These are phyloP conservation scores for Carollia perspicillata DNA, from an alignment of 2,113 vertebrate genomes.

Conservation along the genomic window DNA sequence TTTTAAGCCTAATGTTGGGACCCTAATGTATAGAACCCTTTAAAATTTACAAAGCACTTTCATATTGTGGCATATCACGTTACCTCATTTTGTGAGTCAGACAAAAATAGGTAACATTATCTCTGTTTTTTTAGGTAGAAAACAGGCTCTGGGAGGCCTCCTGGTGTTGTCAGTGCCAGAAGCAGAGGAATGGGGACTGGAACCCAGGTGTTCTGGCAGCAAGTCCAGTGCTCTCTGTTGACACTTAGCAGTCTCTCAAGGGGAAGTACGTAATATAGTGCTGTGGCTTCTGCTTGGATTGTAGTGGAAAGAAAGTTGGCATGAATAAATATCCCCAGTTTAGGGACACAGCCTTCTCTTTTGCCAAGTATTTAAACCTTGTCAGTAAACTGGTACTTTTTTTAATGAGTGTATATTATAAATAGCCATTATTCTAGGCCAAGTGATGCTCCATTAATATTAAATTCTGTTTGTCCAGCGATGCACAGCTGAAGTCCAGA, in stretches of 20 bases:
- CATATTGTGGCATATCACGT: constrained; percentile 11
- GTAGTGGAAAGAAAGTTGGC: constrained; percentile 3
- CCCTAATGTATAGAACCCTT: neutral
- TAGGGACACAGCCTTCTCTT: constrained; percentile 1
- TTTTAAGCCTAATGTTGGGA: neutral
- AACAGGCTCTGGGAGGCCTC: constrained; percentile 6
- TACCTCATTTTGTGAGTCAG: constrained; percentile 52
- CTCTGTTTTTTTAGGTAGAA: constrained; percentile 38
- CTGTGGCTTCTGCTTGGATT: neutral
- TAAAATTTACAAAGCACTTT: constrained; percentile 21
- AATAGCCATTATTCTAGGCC: constrained; percentile 38
- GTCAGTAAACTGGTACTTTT: constrained; percentile 15
- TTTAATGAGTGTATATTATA: constrained; percentile 21
- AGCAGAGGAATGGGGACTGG: neutral
- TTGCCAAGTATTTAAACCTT: constrained; percentile 3
- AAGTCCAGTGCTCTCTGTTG: neutral
- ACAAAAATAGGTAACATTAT: constrained; percentile 62
- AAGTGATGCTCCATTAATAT: constrained; percentile 12
- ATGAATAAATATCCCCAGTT: neutral
- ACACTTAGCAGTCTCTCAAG: neutral
- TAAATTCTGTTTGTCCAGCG: constrained; percentile 25
- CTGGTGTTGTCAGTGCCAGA: neutral
- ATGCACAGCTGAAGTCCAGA: constrained; percentile 7
- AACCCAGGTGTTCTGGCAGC: constrained; percentile 38
- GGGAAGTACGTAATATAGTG: neutral